Percentiles rank a stretch among this genome's conserved stretches.
phyloP scores from a whole-genome alignment of 2,888 invertebrate species.

The Ethmia dodecea region DNA sequence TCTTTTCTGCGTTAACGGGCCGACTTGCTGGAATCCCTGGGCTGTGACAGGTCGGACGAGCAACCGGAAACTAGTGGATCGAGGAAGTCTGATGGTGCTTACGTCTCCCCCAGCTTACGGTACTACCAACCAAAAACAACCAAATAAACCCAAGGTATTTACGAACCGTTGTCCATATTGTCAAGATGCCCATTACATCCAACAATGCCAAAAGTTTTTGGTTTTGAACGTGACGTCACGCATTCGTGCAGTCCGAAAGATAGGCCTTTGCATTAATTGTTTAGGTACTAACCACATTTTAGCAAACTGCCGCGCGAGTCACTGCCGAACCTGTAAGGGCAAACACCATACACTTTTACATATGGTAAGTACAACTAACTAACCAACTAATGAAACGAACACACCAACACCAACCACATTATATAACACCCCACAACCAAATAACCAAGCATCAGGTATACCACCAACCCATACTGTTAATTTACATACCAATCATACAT shows the following conservation, averaged over 20 bases:
- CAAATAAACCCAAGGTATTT: neutral
- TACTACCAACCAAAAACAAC: neutral
- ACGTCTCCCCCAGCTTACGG: conserved; percentile 1
- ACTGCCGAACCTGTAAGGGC: conserved; percentile 8
- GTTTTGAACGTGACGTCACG: conserved; percentile 3
- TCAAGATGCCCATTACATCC: conserved; percentile 1
- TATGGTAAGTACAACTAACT: neutral
- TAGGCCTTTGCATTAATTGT: conserved; percentile 10
- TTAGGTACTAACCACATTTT: conserved; percentile 6
- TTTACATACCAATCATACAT: neutral
- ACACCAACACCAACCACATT: neutral
- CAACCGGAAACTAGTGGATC: neutral
- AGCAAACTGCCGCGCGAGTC: conserved; percentile 6
- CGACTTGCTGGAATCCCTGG: conserved; percentile 15
- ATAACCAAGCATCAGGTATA: neutral
- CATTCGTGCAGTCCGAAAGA: neutral
- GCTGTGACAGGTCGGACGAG: neutral
- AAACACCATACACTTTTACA: conserved; percentile 12
- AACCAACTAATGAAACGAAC: neutral
- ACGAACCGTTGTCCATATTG: conserved; percentile 2
- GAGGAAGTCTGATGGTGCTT: conserved; percentile 4
- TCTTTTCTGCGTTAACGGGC: conserved; percentile 12
- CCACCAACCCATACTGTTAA: neutral
- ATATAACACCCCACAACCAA: neutral
- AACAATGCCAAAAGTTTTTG: conserved; percentile 3